Base-by-base conservation (phyloP, 2,113 vertebrate species). In the Channa argus region DNA sequence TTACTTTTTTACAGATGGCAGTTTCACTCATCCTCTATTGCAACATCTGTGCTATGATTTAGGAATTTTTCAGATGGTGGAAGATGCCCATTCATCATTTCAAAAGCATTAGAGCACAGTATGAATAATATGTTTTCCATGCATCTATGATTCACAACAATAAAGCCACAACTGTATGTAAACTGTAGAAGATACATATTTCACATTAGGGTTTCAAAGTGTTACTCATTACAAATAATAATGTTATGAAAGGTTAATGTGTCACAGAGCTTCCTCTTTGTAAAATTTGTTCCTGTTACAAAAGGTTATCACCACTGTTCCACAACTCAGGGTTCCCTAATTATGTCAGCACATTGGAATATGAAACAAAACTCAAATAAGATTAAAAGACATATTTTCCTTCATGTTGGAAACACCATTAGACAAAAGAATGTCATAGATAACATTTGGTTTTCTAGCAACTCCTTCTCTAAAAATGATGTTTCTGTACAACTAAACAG, bases 51-150 rank as follows among this genome's bases (percentile, higher is more conserved):
- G 52, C 63, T 77, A 53, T 89, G 53, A 86, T 74, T 78, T 66
- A 70, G 71, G 63, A 74, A 74, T 79, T 51, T 71, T 80, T 72
- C 74, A 88, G 61, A 59, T 24, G 5, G 52, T 15, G n/a, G 15
- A 63, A 51, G 53, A 33, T 36, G 36, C 37, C 14, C 41, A 43
- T 76, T 84, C 43, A 83, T 79, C 76, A 63, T 74, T 75, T 43
- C 38, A 69, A 24, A 6, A 43, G 36, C n/a, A 45, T 51, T 61
- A 59, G 38, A 70, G 51, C 33, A 33, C 14, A 12, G 39, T 37
- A 14, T 56, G 47, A 76, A 79, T 63, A 67, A n/a, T 66, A 59
- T 8, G 9, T 37, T 68, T 64, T 70, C 39, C 8, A 62, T 70
- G 59, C 83, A 70, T 69, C 73, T 53, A 66, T 33, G 66, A 34